Conservation (phyloP, 2,888 invertebrate species). For the Torymus auratus region DNA sequence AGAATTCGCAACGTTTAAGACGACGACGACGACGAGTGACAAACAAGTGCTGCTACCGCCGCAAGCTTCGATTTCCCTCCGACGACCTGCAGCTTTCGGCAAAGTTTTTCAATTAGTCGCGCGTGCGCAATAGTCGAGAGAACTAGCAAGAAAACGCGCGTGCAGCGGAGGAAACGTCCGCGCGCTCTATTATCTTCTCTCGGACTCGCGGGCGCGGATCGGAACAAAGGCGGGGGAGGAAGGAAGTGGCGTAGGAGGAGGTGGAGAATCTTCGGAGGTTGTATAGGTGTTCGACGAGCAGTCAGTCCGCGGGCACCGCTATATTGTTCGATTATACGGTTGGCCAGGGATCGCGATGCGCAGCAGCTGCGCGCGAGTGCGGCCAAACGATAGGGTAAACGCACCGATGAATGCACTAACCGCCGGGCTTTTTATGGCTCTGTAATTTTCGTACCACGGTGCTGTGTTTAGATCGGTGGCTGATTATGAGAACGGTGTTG, state of each 20-base stretch:
- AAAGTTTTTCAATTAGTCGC: conserved; percentile 59
- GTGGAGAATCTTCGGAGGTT: conserved; percentile 20
- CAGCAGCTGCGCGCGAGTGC: background rate
- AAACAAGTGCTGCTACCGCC: conserved; percentile 31
- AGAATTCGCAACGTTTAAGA: conserved; percentile 51
- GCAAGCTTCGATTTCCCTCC: conserved; percentile 36
- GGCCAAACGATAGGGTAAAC: conserved; percentile 37
- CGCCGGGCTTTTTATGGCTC: too few species aligned
- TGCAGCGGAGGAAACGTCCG: background rate
- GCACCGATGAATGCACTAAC: conserved; percentile 37
- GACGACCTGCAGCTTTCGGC: background rate
- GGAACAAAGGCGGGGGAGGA: background rate
- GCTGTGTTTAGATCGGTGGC: too few species aligned
- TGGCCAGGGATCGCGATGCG: conserved; percentile 14
- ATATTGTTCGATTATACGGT: conserved; percentile 60
- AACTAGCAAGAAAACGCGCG: conserved; percentile 24
- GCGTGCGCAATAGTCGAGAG: background rate
- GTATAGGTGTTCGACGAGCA: conserved; percentile 34
- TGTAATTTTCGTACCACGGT: too few species aligned
- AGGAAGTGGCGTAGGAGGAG: background rate
- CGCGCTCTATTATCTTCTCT: conserved; percentile 38
- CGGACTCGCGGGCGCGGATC: conserved; percentile 16
- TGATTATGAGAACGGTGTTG: too few species aligned
- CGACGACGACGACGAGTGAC: conserved; percentile 39
- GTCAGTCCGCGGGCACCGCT: conserved; percentile 37